These are phyloP conservation scores for Cosmorhoe ocellata DNA, from an alignment of 2,888 invertebrate species.

Conservation along the genomic window DNA sequence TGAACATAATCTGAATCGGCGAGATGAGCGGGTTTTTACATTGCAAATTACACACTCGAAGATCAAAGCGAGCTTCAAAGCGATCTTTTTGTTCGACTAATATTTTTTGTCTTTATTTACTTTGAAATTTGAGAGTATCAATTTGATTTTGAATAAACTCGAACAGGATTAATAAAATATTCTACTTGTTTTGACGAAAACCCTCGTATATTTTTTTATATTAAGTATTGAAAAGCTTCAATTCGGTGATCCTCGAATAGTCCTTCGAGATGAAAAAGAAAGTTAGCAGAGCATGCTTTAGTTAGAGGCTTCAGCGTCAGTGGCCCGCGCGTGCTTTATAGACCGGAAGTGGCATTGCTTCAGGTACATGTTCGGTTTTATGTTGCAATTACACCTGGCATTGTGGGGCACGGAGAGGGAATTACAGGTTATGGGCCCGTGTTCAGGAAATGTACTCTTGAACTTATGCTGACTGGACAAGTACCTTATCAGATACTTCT, in stretches of 20 bases:
- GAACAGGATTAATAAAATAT: no score
- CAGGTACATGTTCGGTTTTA: conserved; percentile 1
- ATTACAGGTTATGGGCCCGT: background rate
- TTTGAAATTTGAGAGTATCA: conserved; percentile 2
- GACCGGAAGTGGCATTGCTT: conserved; percentile 11
- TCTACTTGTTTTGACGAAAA: no score
- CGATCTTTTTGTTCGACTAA: conserved; percentile 53
- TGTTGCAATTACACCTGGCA: background rate
- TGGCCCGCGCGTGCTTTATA: conserved; percentile 15
- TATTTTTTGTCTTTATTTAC: conserved; percentile 18
- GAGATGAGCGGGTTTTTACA: conserved; percentile 35
- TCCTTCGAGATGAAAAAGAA: conserved; percentile 11
- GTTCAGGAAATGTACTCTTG: no score
- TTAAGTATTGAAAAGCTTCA: no score
- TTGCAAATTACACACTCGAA: conserved; percentile 55
- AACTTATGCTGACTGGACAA: no score
- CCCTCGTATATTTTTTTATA: no score
- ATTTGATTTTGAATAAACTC: background rate
- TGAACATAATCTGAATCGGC: conserved; percentile 17
- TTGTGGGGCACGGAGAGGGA: background rate
- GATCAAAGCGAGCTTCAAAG: conserved; percentile 64
- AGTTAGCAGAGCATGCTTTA: conserved; percentile 17
- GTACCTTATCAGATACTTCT: no score
- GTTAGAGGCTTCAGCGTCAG: conserved; percentile 9
- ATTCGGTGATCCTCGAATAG: no score